Evolutionary conservation across 2,797 vertebrate species (phyloP), one percentile per base, ranked within the genome.

Genomic region (Periparus ater): DNA sequence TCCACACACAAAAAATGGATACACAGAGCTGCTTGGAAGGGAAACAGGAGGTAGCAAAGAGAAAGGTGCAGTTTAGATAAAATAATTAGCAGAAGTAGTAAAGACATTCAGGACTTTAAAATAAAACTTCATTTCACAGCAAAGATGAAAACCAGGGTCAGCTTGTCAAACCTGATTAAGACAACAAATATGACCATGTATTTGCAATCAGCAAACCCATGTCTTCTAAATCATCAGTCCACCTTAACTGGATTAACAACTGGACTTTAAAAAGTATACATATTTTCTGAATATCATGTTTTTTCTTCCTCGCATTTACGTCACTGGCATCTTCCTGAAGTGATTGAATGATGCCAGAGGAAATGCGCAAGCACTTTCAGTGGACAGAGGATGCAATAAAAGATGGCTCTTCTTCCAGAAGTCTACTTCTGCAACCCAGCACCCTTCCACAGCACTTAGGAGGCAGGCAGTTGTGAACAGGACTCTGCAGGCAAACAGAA

Each of bases 391-490:
- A 57, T 16, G 22, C 51, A 63, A 58, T 17, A 22, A 22, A 54
- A 45, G 58, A 63, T 22, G 20, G 21, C 19, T 42, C 34, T 36
- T 80, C 66, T 36, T 48, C 51, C 7, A 0, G 26, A 60, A 71
- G 25, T 15, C 50, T 16, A 4, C 22, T 60, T 50, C 9, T 21
- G 26, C 53, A 61, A 38, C 5, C 29, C 71, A 62, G 48, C 40
- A 55, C 11, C 6, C 40, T 63, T 61, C 48, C 17, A 36, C 48
- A 32, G 42, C 2, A 3, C 29, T 25, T 20, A 42, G 0, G 0
- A 87, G 73, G 27, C 14, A 7, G 23, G 30, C 7, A 4, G 23
- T 15, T 53, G 17, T 12, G 0, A 79, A 57, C n/a, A 47, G 27
- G 20, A 34, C 20, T 30, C 60, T 36, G 48, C 26, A 77, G 42